Percentiles rank a stretch among this genome's conserved stretches.
These are phyloP conservation scores for Orthosia incerta DNA, from an alignment of 2,888 invertebrate genomes.

Conservation along the genomic window DNA sequence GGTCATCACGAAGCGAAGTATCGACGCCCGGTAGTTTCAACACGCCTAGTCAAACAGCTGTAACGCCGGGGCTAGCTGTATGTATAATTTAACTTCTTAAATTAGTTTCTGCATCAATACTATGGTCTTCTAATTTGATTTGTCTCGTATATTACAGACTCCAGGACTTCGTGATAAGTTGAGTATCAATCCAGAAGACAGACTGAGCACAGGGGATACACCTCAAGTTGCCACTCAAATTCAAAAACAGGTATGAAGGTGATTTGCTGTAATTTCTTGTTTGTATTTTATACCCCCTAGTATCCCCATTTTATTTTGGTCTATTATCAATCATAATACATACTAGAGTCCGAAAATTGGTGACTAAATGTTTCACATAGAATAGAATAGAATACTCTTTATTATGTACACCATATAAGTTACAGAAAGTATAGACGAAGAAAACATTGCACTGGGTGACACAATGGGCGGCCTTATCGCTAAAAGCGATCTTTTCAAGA, in stretches of 20 bases:
- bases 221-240: conserved; percentile 92
- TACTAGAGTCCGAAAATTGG: too few relatives aligned
- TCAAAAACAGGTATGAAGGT: conserved; percentile 91
- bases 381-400: too few relatives aligned
- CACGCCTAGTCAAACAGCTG: conserved; percentile 88
- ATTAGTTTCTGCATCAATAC: neutral
- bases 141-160: conserved; percentile 79
- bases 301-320: neutral
- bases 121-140: conserved; percentile 1
- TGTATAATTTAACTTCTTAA: conserved; percentile 48
- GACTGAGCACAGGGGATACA: conserved; percentile 93
- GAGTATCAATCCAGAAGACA: conserved; percentile 98
- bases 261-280: neutral
- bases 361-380: too few relatives aligned
- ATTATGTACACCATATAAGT: too few relatives aligned
- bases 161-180: conserved; percentile 97
- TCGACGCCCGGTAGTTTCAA: conserved; percentile 91
- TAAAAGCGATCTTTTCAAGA: too few relatives aligned
- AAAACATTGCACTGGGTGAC: too few relatives aligned
- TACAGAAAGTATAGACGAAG: too few relatives aligned
- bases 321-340: neutral
- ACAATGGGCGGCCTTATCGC: too few relatives aligned
- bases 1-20: conserved; percentile 93
- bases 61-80: conserved; percentile 76
- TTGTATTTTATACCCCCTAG: neutral